Evolutionary conservation across 2,888 invertebrate species (phyloP).

Genomic region (Drosophila mulleri): DNA sequence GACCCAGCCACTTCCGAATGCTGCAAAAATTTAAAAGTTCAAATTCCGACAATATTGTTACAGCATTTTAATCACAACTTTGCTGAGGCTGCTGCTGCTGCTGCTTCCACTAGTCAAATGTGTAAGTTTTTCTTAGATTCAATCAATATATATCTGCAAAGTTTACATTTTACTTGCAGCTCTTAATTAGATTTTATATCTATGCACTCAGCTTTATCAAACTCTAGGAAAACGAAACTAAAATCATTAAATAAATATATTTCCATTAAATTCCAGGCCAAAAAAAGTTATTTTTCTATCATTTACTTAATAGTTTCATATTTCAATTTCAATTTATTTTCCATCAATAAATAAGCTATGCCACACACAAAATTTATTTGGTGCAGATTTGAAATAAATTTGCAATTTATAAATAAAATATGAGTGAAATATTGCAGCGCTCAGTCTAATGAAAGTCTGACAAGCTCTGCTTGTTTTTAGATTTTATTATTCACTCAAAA

Average conservation of each 20-base stretch:
- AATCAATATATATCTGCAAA: constrained; percentile 4
- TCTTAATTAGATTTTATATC: constrained; percentile 5
- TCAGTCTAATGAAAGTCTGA: not conserved
- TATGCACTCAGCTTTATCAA: not conserved
- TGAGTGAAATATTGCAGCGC: not conserved
- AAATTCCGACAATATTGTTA: constrained; percentile 29
- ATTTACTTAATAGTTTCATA: not conserved
- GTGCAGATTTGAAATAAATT: not conserved
- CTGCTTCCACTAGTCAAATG: not conserved
- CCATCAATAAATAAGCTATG: constrained; percentile 2
- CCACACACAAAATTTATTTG: not conserved
- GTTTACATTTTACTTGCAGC: constrained; percentile 7
- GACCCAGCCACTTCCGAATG: constrained; percentile 5
- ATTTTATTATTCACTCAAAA: not conserved
- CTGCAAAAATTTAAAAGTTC: constrained; percentile 46
- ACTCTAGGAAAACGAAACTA: not conserved
- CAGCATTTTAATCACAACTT: constrained; percentile 16
- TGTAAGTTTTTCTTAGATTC: constrained; percentile 4
- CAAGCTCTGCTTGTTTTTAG: not conserved
- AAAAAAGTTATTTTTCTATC: not conserved
- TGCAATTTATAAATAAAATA: not conserved
- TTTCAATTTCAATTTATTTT: constrained; percentile 1
- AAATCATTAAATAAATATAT: not conserved
- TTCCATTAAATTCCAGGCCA: not conserved
- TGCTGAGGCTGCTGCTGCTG: not conserved